phyloP scores from a whole-genome alignment of 2,797 vertebrate genomes.

The Xerus rutilus region DNA sequence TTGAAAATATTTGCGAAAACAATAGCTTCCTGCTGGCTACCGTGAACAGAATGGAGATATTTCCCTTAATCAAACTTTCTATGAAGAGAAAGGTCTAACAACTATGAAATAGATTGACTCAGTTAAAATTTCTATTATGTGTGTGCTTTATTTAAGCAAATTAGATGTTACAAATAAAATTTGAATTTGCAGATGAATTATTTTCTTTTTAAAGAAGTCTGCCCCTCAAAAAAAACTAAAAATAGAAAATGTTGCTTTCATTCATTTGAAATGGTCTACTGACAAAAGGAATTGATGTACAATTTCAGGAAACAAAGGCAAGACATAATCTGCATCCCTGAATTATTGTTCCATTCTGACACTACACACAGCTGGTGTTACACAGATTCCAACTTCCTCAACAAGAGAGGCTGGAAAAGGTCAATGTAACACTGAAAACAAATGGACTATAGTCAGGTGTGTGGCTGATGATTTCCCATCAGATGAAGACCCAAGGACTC shows the following conservation, averaged over 20 bases:
- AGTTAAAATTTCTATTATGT: conserved; percentile 55
- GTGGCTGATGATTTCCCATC: not conserved
- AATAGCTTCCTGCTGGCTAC: not conserved
- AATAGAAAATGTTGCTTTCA: conserved; percentile 73
- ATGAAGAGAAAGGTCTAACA: conserved; percentile 34
- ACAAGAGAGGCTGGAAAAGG: conserved; percentile 51
- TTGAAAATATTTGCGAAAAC: not conserved
- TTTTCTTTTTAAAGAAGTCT: conserved; percentile 65
- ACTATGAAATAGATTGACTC: not conserved
- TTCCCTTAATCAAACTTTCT: conserved; percentile 25
- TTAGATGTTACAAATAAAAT: conserved; percentile 17
- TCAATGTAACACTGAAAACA: conserved; percentile 66
- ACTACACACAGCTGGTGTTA: conserved; percentile 74
- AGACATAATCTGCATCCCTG: conserved; percentile 49
- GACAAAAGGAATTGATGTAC: conserved; percentile 78
- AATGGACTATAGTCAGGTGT: conserved; percentile 48
- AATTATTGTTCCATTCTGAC: conserved; percentile 66
- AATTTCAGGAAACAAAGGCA: conserved; percentile 80
- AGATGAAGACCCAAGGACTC: conserved; percentile 29
- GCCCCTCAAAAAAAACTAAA: conserved; percentile 49
- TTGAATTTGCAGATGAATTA: conserved; percentile 58
- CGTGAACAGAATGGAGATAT: not conserved
- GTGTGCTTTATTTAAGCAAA: conserved; percentile 65
- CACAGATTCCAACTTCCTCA: conserved; percentile 72
- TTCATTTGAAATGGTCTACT: conserved; percentile 69